Conservation (phyloP, 2,113 vertebrate species). For the Clarias gariepinus region DNA sequence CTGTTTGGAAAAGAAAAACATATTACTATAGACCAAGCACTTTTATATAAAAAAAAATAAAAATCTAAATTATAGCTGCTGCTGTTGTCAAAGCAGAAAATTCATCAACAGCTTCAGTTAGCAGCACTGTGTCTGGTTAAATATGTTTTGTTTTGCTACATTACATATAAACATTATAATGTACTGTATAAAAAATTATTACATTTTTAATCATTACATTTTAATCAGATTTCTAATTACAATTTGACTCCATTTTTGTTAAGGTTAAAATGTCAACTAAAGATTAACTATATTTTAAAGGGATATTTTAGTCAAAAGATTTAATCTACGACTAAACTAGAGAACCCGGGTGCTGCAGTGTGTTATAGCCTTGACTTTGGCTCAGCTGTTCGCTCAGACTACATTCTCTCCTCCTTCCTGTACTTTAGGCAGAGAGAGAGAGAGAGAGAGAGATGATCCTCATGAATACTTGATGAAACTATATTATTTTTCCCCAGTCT, state of each 20-base stretch:
- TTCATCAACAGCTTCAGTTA: background rate
- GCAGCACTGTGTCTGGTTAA: background rate
- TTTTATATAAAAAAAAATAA: background rate
- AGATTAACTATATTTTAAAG: background rate
- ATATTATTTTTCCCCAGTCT: constrained; percentile 29
- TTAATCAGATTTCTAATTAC: background rate
- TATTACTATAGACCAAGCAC: background rate
- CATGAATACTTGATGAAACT: constrained; percentile 46
- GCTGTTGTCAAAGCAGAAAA: background rate
- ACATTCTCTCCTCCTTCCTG: constrained; percentile 14
- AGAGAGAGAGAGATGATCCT: background rate
- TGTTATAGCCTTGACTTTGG: background rate
- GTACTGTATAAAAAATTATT: no score
- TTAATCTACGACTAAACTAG: background rate
- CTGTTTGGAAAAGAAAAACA: background rate
- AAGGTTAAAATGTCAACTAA: background rate
- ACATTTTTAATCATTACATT: background rate
- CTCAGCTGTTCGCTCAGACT: constrained; percentile 21
- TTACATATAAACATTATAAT: background rate
- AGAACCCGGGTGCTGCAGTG: background rate
- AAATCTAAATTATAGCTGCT: background rate
- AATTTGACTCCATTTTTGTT: background rate
- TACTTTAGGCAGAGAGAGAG: constrained; percentile 14
- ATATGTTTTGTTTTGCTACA: background rate
- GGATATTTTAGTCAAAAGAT: background rate